A percentile compares a stretch with the other conserved stretches of the same genome.
phyloP scores from a whole-genome alignment of 2,888 invertebrate species.

The Quadroppia sp. region DNA sequence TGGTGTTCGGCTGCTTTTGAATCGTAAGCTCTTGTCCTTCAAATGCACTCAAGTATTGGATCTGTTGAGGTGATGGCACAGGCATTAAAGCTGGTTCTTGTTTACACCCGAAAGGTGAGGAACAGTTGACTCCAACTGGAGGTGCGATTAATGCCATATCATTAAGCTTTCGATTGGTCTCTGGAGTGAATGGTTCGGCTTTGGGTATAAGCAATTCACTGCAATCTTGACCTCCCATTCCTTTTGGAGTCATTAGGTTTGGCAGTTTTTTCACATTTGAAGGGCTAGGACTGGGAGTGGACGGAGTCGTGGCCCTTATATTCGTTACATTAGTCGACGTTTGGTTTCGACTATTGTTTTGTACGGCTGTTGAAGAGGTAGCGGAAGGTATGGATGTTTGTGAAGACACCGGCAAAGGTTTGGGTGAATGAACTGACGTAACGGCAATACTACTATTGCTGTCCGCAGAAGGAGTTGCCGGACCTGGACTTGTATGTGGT shows the following conservation, averaged over 20 bases:
- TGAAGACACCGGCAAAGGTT: constrained; percentile 14
- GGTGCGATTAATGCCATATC: constrained; percentile 18
- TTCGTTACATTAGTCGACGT: constrained; percentile 11
- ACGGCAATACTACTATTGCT: constrained; percentile 39
- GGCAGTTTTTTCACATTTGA: constrained; percentile 17
- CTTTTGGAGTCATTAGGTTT: constrained; percentile 3
- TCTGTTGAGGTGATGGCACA: constrained; percentile 92
- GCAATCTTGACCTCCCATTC: background rate
- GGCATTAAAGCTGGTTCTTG: constrained; percentile 83
- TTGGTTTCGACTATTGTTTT: constrained; percentile 23
- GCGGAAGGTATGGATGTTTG: constrained; percentile 14
- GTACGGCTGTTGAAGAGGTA: constrained; percentile 25
- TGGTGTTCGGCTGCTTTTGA: constrained; percentile 90
- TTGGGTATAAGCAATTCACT: background rate
- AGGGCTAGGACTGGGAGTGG: constrained; percentile 31
- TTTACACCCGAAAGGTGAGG: constrained; percentile 34
- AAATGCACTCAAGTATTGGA: constrained; percentile 89
- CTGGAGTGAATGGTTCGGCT: too few species aligned
- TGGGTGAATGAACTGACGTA: constrained; percentile 37
- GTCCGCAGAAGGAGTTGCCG: constrained; percentile 46
- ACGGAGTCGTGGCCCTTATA: constrained; percentile 26
- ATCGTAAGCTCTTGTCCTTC: constrained; percentile 94
- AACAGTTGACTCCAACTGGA: background rate
- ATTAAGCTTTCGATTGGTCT: background rate
- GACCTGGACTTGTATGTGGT: constrained; percentile 45